Conservation (phyloP, 2,113 vertebrate genomes). For the Catharus fuscescens region DNA sequence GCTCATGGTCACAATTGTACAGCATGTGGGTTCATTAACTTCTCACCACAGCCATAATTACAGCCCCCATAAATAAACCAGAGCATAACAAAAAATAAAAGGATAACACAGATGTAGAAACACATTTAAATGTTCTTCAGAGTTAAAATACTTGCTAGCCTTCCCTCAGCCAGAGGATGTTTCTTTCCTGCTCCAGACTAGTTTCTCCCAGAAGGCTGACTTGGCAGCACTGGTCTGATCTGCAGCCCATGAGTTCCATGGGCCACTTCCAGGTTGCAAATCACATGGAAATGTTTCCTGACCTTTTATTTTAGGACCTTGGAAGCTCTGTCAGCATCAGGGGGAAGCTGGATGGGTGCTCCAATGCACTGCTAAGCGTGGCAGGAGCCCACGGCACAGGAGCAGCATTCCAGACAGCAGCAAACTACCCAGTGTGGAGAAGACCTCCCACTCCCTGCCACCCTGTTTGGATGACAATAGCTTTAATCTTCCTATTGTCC, state of each 20-base stretch:
- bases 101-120: neutral
- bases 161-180: neutral
- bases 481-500: neutral
- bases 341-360: neutral
- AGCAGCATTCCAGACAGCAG: neutral
- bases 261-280: neutral
- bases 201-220: neutral
- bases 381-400: neutral
- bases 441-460: neutral
- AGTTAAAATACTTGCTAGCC: neutral
- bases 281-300: neutral
- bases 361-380: neutral
- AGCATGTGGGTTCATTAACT: neutral
- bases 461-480: neutral
- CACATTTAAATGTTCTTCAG: neutral
- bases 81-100: neutral
- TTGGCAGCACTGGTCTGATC: neutral
- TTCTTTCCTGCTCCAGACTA: neutral
- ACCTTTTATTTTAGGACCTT: neutral
- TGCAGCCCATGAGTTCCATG: neutral
- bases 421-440: neutral
- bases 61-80: neutral
- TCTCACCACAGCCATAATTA: neutral
- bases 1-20: neutral
- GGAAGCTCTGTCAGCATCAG: neutral